These are phyloP conservation scores for Peucedramus taeniatus DNA, from an alignment of 2,113 vertebrate species.

Conservation along the genomic window DNA sequence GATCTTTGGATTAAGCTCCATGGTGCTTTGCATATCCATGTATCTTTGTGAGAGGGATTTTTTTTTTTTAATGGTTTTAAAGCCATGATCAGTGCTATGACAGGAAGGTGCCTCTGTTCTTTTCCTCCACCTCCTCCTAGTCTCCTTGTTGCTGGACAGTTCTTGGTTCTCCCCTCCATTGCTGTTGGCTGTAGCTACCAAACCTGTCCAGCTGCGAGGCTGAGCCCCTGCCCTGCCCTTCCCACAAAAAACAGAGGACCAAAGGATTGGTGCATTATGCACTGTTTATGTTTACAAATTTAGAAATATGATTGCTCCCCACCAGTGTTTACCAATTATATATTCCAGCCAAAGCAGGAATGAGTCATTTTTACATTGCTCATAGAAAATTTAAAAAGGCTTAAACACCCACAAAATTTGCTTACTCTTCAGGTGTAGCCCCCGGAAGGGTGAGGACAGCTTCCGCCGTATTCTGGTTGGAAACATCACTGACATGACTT, in stretches of 20 bases:
- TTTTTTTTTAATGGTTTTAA: neutral
- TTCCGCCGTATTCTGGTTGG: neutral
- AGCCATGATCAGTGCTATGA: neutral
- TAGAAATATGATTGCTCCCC: neutral
- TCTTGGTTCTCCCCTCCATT: neutral
- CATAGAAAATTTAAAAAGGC: conserved; percentile 56
- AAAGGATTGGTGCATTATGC: neutral
- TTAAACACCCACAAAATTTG: conserved; percentile 58
- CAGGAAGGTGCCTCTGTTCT: neutral
- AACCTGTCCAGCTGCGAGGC: neutral
- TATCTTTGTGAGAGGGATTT: neutral
- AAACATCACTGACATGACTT: neutral
- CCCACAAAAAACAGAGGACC: neutral
- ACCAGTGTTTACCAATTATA: conserved; percentile 20
- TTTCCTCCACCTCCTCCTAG: neutral
- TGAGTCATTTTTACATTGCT: conserved; percentile 70
- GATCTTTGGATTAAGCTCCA: neutral
- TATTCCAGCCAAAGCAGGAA: neutral
- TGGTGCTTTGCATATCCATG: fast-evolving
- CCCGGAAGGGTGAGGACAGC: conserved; percentile 49
- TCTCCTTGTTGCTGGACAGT: neutral
- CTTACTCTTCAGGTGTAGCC: conserved; percentile 53
- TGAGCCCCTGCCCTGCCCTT: neutral
- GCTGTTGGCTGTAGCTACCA: neutral
- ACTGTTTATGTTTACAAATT: conserved; percentile 54